Evolutionary conservation across 2,888 invertebrate species (phyloP).

Genomic region (Melinaea marsaeus): DNA sequence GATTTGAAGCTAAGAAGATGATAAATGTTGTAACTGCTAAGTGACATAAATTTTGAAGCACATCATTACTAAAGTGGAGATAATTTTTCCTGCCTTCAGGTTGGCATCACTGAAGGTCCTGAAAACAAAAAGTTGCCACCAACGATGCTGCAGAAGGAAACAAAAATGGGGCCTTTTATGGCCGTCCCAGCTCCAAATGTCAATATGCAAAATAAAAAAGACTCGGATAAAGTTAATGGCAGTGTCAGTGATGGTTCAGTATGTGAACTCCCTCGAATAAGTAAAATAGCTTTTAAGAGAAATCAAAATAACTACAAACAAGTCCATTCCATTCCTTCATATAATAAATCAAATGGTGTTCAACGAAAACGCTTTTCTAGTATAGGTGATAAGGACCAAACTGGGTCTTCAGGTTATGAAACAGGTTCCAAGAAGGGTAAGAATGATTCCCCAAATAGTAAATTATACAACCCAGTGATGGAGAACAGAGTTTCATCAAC

Average conservation of each 20-base stretch:
- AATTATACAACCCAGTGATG: conserved; percentile 61
- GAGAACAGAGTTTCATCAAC: conserved; percentile 70
- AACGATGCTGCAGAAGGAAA: conserved; percentile 65
- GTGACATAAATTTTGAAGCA: conserved; percentile 67
- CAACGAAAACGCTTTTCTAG: conserved; percentile 56
- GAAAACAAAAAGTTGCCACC: conserved; percentile 72
- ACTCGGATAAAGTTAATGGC: conserved; percentile 49
- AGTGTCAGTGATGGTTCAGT: conserved; percentile 68
- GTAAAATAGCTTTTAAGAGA: conserved; percentile 49
- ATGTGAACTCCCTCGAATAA: conserved; percentile 54
- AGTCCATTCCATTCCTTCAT: conserved; percentile 41
- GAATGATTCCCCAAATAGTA: conserved; percentile 42
- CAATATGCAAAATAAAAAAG: conserved; percentile 43
- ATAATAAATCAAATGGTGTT: conserved; percentile 44
- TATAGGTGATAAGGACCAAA: conserved; percentile 56
- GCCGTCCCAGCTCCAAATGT: conserved; percentile 51
- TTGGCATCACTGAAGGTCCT: conserved; percentile 77
- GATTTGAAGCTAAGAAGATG: conserved; percentile 70
- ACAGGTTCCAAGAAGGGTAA: conserved; percentile 54
- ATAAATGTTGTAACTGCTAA: conserved; percentile 58
- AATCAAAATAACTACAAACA: conserved; percentile 47
- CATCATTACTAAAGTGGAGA: conserved; percentile 77
- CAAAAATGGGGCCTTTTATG: conserved; percentile 54
- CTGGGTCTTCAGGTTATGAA: conserved; percentile 61
- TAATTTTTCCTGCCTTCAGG: conserved; percentile 79